A percentile compares a stretch with the other conserved stretches of the same genome.
Evolutionary conservation across 1,140 invertebrate genomes (phyloP).

Genomic region (Zaprionus vittiger): DNA sequence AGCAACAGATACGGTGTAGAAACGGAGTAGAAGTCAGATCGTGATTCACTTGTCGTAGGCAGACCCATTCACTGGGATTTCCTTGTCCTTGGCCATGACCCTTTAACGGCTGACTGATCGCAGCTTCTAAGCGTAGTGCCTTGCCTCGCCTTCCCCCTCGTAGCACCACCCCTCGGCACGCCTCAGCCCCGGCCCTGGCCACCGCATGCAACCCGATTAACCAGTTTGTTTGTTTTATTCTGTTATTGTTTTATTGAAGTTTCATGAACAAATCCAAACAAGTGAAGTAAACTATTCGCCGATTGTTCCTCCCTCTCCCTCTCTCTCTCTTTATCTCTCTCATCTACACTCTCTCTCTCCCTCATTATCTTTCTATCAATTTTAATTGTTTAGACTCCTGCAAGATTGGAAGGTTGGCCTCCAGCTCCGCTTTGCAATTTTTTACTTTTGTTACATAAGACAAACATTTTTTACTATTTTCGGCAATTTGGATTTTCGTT

Average conservation of each 20-base stretch:
- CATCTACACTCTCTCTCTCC: slow-evolving; percentile 14
- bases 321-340: background rate
- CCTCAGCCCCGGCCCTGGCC: slow-evolving; percentile 27
- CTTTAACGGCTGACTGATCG: slow-evolving; percentile 76
- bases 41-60: slow-evolving; percentile 64
- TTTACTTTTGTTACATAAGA: slow-evolving; percentile 76
- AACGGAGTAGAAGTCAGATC: slow-evolving; percentile 44
- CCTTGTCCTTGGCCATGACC: slow-evolving; percentile 82
- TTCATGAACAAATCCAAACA: slow-evolving; percentile 73
- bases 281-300: slow-evolving; percentile 29
- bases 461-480: slow-evolving; percentile 65
- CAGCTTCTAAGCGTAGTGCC: slow-evolving; percentile 37
- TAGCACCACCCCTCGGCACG: background rate
- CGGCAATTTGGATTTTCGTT: slow-evolving; percentile 27
- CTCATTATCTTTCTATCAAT: slow-evolving; percentile 27
- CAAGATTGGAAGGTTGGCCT: slow-evolving; percentile 70
- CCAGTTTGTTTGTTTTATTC: slow-evolving; percentile 56
- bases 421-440: slow-evolving; percentile 74
- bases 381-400: slow-evolving; percentile 76
- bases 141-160: background rate
- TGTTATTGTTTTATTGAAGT: slow-evolving; percentile 72
- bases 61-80: slow-evolving; percentile 78
- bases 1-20: slow-evolving; percentile 15
- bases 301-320: background rate
- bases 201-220: slow-evolving; percentile 50